Base-by-base conservation (phyloP, 2,888 invertebrate genomes). In the Mythimna lalbum region DNA sequence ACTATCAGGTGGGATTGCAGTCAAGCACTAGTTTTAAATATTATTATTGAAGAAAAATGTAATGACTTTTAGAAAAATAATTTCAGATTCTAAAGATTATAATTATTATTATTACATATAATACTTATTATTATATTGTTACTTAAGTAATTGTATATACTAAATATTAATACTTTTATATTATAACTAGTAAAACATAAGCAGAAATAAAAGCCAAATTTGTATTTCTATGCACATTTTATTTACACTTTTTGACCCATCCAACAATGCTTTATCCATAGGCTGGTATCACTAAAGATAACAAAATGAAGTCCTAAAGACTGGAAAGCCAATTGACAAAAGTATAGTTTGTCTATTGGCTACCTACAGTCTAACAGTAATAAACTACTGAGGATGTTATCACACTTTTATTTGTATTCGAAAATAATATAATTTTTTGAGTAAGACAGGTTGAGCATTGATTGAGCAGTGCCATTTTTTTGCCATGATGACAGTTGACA, bases 121-220 rank as follows among this genome's bases (percentile, higher is more conserved):
- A 14, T 14, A 14, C 39, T 14, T 39, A 39, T 33, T n/a, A n/a
- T 57, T 21, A 57, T 57, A 36, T 36, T 57, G 21, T 63, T 62
- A 71, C 49, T 0, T 43, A 59, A 12, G 73, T 80, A 77, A 60
- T 60, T 79, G 64, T 86, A 83, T 82, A 79, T 83, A 84, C 63
- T 79, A 74, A 78, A 83, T 83, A 74, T 69, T 62, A 75, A 81
- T 82, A 78, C 78, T 80, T 80, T 85, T 81, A 81, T 81, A 84
- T 62, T 52, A 50, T 71, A 63, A 67, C 55, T 68, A 82, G 56
- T 57, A 63, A 65, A 68, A 69, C n/a, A 36, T 77, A 73, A 81
- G 70, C 43, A 71, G 64, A 74, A 82, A 80, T 80, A 79, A 81
- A 86, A 83, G 72, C 73, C 80, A 81, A 84, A 81, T 81, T 83